Conservation (phyloP, 2,797 vertebrate genomes). For the Triplophysa bombifrons region DNA sequence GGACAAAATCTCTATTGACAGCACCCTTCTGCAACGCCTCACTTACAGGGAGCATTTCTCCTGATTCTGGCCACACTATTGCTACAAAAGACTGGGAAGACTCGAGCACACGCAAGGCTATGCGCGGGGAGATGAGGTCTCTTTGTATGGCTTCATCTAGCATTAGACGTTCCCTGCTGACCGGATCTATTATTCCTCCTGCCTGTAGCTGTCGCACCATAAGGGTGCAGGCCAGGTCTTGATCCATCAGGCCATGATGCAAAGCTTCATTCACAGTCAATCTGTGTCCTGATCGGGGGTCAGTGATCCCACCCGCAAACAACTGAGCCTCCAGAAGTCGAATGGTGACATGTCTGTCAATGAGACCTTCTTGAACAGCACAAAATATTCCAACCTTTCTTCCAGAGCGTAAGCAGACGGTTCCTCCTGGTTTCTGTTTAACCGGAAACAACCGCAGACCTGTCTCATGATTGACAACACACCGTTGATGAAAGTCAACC, state of each 20-base stretch:
- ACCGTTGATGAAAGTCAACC: constrained; percentile 80
- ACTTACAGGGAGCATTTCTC: constrained; percentile 80
- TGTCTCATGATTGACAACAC: constrained; percentile 79
- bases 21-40: constrained; percentile 87
- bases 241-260: constrained; percentile 83
- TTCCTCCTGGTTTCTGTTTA: constrained; percentile 85
- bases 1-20: constrained; percentile 81
- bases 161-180: constrained; percentile 80
- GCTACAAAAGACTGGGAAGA: constrained; percentile 84
- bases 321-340: constrained; percentile 92
- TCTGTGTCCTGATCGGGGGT: constrained; percentile 88
- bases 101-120: constrained; percentile 85
- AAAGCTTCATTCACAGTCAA: constrained; percentile 84
- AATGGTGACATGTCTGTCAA: constrained; percentile 84
- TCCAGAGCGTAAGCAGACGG: constrained; percentile 84
- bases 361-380: constrained; percentile 88
- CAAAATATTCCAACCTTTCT: constrained; percentile 88
- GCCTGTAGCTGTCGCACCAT: constrained; percentile 84
- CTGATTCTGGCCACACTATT: constrained; percentile 90
- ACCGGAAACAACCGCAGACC: constrained; percentile 86
- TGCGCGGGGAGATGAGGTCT: constrained; percentile 80
- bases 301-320: constrained; percentile 91
- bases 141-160: constrained; percentile 84
- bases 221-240: constrained; percentile 86
- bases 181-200: constrained; percentile 85